Base-by-base conservation (phyloP, 2,888 invertebrate species). In the Stenodema calcarata region DNA sequence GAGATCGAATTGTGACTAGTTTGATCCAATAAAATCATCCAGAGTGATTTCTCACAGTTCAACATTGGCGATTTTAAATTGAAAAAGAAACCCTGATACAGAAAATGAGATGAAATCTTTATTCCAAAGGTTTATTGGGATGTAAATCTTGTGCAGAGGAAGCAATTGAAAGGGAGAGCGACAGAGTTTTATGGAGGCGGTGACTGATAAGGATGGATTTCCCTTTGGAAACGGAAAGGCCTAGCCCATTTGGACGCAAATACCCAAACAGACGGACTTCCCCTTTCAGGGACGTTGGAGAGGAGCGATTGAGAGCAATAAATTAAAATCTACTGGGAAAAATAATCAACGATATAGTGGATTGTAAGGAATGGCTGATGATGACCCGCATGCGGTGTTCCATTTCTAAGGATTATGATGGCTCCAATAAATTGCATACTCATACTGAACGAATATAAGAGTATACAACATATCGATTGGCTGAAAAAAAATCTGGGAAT, bases 81-180 rank as follows among this genome's bases (percentile, higher is more conserved):
- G 7, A 18, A 62, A 23, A 23, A 16, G 47, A 47, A 12, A 62
- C 12, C 23, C 62, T 23, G 62, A 54, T 16, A 50, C 54, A 18
- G 54, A 2, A 54, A 54, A 18, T 18, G 18, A 18, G 44, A 44
- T 35, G 42, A 42, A 42, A 78, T 47, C 27, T 78, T 44, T 16
- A 44, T 35, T 18, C 42, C 35, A 18, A 35, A 75, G 73, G 73
- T 75, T 75, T 75, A 75, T 75, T 75, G 73, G 18, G 73, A 75
- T 75, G 73, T 75, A 75, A 75, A 75, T 75, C 73, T 75, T 75
- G 73, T 12, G 73, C 73, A 6, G 62, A 62, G 18, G 62, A 6
- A 23, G 27, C 50, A 50, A 50, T 50, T 62, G 18, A 27, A 62
- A 62, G 27, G 23, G 62, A 27, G 27, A 12, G 62, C 23, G 62